Conservation (phyloP, 2,113 vertebrate genomes). For the Trochalopteron elliotii region DNA sequence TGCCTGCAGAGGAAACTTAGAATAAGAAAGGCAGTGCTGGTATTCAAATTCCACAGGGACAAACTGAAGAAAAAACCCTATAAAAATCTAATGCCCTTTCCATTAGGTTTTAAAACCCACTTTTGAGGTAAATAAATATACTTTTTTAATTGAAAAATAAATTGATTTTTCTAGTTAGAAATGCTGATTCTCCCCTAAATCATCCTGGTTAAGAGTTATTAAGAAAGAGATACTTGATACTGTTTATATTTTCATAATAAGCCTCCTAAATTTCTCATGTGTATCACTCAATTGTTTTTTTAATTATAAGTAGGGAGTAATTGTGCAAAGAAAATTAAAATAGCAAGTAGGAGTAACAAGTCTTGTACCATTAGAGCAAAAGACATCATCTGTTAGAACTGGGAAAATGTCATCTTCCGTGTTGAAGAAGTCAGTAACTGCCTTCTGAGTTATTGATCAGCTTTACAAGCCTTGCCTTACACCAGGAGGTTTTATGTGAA, state of each 20-base stretch:
- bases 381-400: not conserved
- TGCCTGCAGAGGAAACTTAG: slow-evolving; percentile 50
- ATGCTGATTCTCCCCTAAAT: slow-evolving; percentile 30
- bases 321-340: slow-evolving; percentile 39
- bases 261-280: slow-evolving; percentile 32
- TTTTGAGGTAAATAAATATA: slow-evolving; percentile 29
- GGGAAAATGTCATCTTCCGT: not conserved
- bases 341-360: slow-evolving; percentile 46
- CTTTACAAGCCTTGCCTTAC: not conserved
- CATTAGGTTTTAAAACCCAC: not conserved
- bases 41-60: not conserved
- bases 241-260: slow-evolving; percentile 59
- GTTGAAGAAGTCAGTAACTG: not conserved
- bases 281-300: slow-evolving; percentile 41
- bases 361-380: slow-evolving; percentile 24
- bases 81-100: not conserved
- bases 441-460: not conserved
- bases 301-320: slow-evolving; percentile 56
- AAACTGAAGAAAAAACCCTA: not conserved
- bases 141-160: slow-evolving; percentile 49
- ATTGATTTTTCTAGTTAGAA: slow-evolving; percentile 65
- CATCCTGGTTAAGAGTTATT: slow-evolving; percentile 49
- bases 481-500: not conserved
- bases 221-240: slow-evolving; percentile 36
- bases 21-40: slow-evolving; percentile 51